Evolutionary conservation across 1,140 invertebrate species (phyloP), one percentile per base, ranked within the genome.

Genomic region (Nebria ingens): DNA sequence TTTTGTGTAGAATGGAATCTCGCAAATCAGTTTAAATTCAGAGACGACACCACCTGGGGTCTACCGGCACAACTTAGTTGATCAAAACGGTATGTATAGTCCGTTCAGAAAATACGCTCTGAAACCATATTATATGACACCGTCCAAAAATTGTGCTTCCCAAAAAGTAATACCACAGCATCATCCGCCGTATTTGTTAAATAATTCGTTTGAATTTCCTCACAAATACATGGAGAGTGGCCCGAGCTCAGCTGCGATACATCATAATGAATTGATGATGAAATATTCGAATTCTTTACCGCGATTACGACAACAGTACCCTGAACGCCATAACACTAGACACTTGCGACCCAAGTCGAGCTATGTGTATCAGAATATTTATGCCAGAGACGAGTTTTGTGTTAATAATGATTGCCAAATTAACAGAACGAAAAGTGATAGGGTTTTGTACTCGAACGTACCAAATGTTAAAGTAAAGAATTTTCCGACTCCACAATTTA

Each of bases 21-120:
- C 52, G n/a, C 52, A 53, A 53, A 53, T 53, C 15, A 53, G 52
- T 29, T 17, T 53, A 17, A 53, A 23, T 4, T 45, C 40, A 9
- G 17, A 62, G 12, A 54, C 57, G 1, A 65, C 67, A 29, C 53
- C 65, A 54, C 61, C 65, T 0, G 68, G 64, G n/a, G 63, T 68
- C 21, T 70, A 69, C 50, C 62, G 68, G 11, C 68, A 68, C 59
- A 68, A 65, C 19, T 63, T 61, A 23, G n/a, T n/a, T n/a, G 68
- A 70, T 57, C 67, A 63, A 20, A 64, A 65, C 57, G 68, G 68
- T 70, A 69, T 61, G 68, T 69, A 69, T 63, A 63, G 63, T 58
- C 65, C 65, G 1, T 54, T 64, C 21, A 52, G 62, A 64, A 58
- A 67, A 62, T 42, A 64, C 63, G 53, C 51, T 61, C 13, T 58